A percentile compares a stretch with the other conserved stretches of the same genome.
Conservation (phyloP, 1,140 invertebrate species). For the Nasonia vitripennis region DNA sequence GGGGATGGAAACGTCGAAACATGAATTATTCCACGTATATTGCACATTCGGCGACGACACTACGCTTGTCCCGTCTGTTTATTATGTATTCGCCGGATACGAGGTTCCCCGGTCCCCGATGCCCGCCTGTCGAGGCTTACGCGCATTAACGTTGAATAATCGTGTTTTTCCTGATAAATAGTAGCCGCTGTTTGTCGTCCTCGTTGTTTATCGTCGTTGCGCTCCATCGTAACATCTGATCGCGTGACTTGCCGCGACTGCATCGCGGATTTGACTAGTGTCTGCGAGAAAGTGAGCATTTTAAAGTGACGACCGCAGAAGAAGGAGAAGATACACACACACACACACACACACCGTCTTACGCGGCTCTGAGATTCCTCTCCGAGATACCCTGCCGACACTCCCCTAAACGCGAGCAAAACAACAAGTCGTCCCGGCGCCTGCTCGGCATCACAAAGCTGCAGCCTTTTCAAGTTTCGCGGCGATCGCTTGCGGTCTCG, state of each 20-base stretch:
- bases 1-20: not conserved
- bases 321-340: too few species aligned
- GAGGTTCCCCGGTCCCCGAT: not conserved
- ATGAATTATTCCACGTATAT: not conserved
- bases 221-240: not conserved
- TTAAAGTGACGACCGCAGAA: not conserved
- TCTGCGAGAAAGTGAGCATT: not conserved
- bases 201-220: not conserved
- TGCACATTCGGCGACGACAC: not conserved
- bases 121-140: not conserved
- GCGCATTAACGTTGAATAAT: not conserved
- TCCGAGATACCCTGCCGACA: not conserved
- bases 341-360: too few species aligned
- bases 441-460: not conserved
- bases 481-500: slow-evolving; percentile 9
- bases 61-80: not conserved
- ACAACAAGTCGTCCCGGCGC: not conserved
- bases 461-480: not conserved
- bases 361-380: not conserved
- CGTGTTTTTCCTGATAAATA: not conserved
- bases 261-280: not conserved
- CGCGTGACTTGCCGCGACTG: not conserved
- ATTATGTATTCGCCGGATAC: not conserved
- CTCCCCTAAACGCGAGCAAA: slow-evolving; percentile 2
- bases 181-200: not conserved